These are phyloP conservation scores for Tricholaema leucomelas DNA, from an alignment of 2,113 vertebrate species.

Conservation along the genomic window DNA sequence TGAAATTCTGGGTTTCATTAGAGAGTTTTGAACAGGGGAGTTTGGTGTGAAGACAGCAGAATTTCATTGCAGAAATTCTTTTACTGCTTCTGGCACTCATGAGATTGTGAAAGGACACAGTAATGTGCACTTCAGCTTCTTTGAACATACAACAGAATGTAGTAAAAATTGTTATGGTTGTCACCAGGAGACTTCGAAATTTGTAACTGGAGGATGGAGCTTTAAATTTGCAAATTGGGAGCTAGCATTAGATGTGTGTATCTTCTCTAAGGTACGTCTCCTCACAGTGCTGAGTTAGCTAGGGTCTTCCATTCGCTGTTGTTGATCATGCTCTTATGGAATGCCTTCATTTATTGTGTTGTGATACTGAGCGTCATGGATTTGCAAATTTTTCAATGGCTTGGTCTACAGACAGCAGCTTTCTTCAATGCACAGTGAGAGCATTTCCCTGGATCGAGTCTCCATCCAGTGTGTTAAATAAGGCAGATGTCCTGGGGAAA, in stretches of 20 bases:
- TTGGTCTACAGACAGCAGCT: not conserved
- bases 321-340: not conserved
- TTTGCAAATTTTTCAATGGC: accelerated
- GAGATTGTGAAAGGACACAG: not conserved
- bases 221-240: not conserved
- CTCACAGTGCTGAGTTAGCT: not conserved
- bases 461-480: accelerated
- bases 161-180: not conserved
- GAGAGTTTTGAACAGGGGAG: not conserved
- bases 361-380: not conserved
- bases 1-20: not conserved
- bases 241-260: accelerated
- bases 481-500: not conserved
- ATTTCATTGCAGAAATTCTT: not conserved
- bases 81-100: not conserved
- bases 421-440: not conserved
- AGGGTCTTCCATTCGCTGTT: not conserved
- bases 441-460: not conserved
- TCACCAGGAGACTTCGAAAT: not conserved
- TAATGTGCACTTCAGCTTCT: not conserved
- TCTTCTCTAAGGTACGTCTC: not conserved
- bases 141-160: not conserved
- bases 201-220: not conserved
- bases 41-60: not conserved
- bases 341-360: accelerated